phyloP scores from a whole-genome alignment of 2,113 vertebrate genomes.

The Festucalex cinctus region DNA sequence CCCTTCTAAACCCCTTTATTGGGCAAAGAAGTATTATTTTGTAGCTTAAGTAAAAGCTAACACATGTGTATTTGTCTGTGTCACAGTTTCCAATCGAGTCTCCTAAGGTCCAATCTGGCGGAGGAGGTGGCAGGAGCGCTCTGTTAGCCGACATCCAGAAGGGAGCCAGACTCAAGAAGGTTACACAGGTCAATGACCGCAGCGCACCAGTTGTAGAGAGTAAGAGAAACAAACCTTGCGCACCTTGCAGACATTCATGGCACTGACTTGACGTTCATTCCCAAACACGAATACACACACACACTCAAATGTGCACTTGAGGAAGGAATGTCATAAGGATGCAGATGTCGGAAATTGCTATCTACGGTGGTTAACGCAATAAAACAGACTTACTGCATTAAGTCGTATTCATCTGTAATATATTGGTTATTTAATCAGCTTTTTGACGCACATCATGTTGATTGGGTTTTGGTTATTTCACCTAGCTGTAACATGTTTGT shows the following conservation, averaged over 20 bases:
- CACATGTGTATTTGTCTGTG: not conserved
- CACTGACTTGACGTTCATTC: too few species aligned
- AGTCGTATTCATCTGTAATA: not conserved
- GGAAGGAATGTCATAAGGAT: conserved; percentile 46
- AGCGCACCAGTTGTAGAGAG: conserved; percentile 85
- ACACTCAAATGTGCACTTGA: conserved; percentile 17
- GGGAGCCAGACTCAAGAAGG: conserved; percentile 83
- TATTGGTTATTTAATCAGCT: not conserved
- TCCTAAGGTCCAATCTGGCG: conserved; percentile 42
- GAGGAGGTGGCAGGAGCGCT: conserved; percentile 78
- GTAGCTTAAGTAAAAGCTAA: not conserved
- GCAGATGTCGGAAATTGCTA: conserved; percentile 14
- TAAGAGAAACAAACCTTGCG: conserved; percentile 63
- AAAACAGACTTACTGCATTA: not conserved
- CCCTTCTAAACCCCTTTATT: too few species aligned
- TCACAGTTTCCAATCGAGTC: conserved; percentile 48
- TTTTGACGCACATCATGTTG: too few species aligned
- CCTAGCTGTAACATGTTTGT: too few species aligned
- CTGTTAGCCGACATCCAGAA: conserved; percentile 91
- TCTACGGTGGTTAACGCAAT: conserved; percentile 1
- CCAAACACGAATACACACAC: not conserved
- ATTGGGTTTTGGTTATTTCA: too few species aligned
- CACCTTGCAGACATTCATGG: not conserved
- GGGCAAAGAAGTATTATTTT: not conserved
- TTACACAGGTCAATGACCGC: conserved; percentile 86